Conservation (phyloP, 2,797 vertebrate species). For the Cynopterus sphinx region DNA sequence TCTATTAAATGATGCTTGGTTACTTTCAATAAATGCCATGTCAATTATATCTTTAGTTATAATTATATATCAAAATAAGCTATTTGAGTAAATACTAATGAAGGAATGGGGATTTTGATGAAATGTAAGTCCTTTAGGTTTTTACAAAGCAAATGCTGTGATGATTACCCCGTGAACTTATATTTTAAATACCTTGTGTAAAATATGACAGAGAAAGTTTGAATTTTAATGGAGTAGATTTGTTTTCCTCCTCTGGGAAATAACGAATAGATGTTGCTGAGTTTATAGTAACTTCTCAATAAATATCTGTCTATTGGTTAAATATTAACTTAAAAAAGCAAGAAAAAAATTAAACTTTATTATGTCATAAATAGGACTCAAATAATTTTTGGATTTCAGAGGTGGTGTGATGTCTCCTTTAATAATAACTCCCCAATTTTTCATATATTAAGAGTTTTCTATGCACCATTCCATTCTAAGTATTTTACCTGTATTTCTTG, state of each 20-base stretch:
- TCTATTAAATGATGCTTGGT: slow-evolving; percentile 77
- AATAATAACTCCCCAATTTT: neutral
- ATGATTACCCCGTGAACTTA: neutral
- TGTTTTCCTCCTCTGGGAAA: slow-evolving; percentile 11
- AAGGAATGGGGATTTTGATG: slow-evolving; percentile 57
- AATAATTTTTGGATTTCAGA: neutral
- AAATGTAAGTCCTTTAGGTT: slow-evolving; percentile 69
- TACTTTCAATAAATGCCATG: slow-evolving; percentile 72
- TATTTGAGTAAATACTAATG: slow-evolving; percentile 64
- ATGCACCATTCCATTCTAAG: neutral
- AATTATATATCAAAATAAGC: slow-evolving; percentile 61
- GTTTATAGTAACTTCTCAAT: slow-evolving; percentile 30
- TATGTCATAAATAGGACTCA: neutral
- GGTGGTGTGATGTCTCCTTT: neutral
- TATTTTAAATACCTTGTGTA: neutral
- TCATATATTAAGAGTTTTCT: neutral
- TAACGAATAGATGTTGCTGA: slow-evolving; percentile 3
- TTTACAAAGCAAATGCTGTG: slow-evolving; percentile 3
- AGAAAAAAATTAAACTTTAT: slow-evolving; percentile 28
- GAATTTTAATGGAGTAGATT: slow-evolving; percentile 29
- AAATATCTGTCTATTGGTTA: slow-evolving; percentile 51
- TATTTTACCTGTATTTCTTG: neutral
- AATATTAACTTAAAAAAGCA: slow-evolving; percentile 3
- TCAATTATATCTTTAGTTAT: slow-evolving; percentile 78
- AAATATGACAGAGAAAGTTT: neutral